These are phyloP conservation scores for Netelia virgata DNA, from an alignment of 2,888 invertebrate species.

Conservation along the genomic window DNA sequence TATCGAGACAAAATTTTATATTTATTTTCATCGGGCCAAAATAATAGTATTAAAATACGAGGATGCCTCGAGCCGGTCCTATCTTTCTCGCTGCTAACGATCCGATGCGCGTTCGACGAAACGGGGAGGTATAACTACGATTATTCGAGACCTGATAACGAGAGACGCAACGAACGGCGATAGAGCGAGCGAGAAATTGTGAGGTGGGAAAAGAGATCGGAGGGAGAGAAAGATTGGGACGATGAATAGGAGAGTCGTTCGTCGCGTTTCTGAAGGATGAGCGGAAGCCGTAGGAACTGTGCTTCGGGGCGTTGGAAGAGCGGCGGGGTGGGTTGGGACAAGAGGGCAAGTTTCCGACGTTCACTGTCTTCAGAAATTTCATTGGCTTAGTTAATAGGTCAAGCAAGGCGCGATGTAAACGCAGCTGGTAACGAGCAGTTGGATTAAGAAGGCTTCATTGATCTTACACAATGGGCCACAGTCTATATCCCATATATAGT, in stretches of 20 bases:
- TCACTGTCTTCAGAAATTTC: conserved; percentile 66
- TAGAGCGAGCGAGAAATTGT: conserved; percentile 30
- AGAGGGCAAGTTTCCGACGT: not conserved
- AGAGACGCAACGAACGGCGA: conserved; percentile 41
- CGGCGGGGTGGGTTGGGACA: conserved; percentile 7
- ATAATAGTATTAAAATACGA: conserved; percentile 55
- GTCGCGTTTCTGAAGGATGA: conserved; percentile 34
- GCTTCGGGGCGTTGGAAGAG: conserved; percentile 1
- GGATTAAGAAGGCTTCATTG: conserved; percentile 75
- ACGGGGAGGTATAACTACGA: conserved; percentile 59
- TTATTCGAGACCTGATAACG: conserved; percentile 62
- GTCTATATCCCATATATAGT: conserved; percentile 67
- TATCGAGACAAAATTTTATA: conserved; percentile 37
- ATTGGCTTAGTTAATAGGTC: conserved; percentile 76
- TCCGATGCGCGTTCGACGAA: conserved; percentile 43
- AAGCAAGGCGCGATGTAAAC: conserved; percentile 74
- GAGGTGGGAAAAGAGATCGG: conserved; percentile 13
- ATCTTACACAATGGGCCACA: conserved; percentile 71
- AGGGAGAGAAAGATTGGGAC: conserved; percentile 17
- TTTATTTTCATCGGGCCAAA: conserved; percentile 29
- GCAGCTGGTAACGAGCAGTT: conserved; percentile 75
- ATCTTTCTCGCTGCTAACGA: conserved; percentile 47
- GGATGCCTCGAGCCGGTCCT: not conserved
- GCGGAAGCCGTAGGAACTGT: conserved; percentile 41
- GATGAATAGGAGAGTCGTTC: conserved; percentile 28